Evolutionary conservation across 2,113 vertebrate species (phyloP).

Genomic region (Zootoca vivipara): DNA sequence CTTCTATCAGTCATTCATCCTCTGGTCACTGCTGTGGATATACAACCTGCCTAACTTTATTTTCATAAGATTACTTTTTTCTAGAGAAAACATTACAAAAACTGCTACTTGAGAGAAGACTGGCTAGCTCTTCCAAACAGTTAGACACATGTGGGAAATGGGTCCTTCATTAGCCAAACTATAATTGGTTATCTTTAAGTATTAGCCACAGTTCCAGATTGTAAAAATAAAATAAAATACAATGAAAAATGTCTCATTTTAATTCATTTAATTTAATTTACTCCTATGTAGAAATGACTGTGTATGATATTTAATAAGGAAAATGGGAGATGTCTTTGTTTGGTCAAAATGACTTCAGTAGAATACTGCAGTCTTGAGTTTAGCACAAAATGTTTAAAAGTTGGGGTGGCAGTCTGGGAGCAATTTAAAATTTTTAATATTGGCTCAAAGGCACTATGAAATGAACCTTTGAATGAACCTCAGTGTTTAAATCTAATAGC

Average conservation of each 20-base stretch:
- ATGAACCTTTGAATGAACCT: neutral
- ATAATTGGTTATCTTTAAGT: too few species aligned
- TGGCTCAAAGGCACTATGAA: neutral
- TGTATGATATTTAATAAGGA: neutral
- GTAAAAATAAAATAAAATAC: neutral
- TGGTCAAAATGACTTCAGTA: neutral
- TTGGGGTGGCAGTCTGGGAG: too few species aligned
- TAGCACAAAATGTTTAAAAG: neutral
- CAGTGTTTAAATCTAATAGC: neutral
- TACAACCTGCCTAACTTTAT: neutral
- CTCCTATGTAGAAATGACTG: neutral
- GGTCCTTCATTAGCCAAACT: neutral
- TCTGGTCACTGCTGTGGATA: too few species aligned
- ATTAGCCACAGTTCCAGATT: neutral
- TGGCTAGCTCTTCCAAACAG: neutral
- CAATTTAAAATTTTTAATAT: neutral
- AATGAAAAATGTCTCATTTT: neutral
- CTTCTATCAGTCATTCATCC: too few species aligned
- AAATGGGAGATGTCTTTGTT: neutral
- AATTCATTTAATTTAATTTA: neutral
- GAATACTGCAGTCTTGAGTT: too few species aligned
- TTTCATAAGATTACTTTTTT: neutral
- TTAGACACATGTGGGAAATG: neutral
- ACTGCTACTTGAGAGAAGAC: neutral
- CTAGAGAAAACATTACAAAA: too few species aligned